Evolutionary conservation across 2,797 vertebrate species (phyloP).

Genomic region (Sebastes trivittatus): DNA sequence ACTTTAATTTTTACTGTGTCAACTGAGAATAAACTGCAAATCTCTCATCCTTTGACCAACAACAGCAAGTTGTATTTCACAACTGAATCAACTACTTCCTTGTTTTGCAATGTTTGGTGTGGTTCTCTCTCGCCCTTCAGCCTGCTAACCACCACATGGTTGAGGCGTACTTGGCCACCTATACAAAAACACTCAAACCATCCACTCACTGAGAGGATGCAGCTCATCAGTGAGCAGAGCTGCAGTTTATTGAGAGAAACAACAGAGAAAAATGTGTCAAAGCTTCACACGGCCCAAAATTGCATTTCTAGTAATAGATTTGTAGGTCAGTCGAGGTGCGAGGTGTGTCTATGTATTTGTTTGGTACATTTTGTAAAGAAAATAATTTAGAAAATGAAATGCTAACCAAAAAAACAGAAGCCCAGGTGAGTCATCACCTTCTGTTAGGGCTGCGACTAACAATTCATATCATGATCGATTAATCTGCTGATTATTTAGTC

Average conservation of each 20-base stretch:
- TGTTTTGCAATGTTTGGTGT: not conserved
- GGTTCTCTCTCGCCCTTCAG: not conserved
- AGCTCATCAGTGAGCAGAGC: not conserved
- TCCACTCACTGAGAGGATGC: not conserved
- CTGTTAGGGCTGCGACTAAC: not conserved
- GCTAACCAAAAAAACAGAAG: not conserved
- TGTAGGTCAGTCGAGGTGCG: not conserved
- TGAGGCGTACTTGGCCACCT: not conserved
- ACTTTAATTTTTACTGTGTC: not conserved
- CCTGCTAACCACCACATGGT: not conserved
- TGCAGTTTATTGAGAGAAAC: not conserved
- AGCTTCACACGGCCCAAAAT: not conserved
- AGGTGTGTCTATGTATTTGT: not conserved
- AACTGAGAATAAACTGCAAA: not conserved
- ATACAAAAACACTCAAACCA: not conserved
- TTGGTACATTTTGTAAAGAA: not conserved
- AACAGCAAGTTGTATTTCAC: not conserved
- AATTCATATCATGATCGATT: not conserved
- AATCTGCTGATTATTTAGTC: not conserved
- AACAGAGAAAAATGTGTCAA: not conserved
- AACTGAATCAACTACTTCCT: not conserved
- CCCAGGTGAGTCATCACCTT: not conserved
- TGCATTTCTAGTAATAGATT: not conserved
- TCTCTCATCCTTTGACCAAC: not conserved
- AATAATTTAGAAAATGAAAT: not conserved